Conservation (phyloP, 2,888 invertebrate genomes). For the Trichopoda pennipes region DNA sequence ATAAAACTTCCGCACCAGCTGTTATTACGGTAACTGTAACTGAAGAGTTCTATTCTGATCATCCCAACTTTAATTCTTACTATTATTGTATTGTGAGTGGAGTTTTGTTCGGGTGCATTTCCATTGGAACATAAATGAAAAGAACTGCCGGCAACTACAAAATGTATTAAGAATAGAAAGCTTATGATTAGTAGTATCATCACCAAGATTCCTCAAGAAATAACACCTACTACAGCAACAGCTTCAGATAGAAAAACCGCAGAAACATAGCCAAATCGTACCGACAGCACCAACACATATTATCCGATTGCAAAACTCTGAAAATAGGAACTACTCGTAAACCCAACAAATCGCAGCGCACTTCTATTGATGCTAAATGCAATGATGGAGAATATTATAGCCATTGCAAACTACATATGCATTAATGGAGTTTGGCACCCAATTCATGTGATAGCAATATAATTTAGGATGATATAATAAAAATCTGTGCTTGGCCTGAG, state of each 20-base stretch:
- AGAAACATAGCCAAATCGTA: slow-evolving; percentile 21
- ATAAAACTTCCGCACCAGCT: slow-evolving; percentile 81
- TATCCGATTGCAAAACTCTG: slow-evolving; percentile 61
- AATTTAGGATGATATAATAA: slow-evolving; percentile 85
- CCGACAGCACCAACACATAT: slow-evolving; percentile 39
- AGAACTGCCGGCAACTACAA: slow-evolving; percentile 88
- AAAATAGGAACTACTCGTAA: slow-evolving; percentile 67
- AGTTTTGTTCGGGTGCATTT: slow-evolving; percentile 89
- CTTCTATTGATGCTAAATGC: slow-evolving; percentile 80
- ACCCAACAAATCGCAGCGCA: slow-evolving; percentile 72
- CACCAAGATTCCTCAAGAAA: slow-evolving; percentile 71
- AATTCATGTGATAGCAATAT: slow-evolving; percentile 89
- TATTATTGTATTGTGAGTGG: slow-evolving; percentile 88
- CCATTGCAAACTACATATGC: slow-evolving; percentile 88
- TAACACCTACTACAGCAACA: slow-evolving; percentile 73
- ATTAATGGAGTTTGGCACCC: slow-evolving; percentile 86
- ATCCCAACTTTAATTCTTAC: slow-evolving; percentile 87
- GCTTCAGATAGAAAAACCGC: slow-evolving; percentile 51
- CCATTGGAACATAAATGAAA: slow-evolving; percentile 88
- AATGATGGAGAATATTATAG: slow-evolving; percentile 88
- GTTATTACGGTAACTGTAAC: slow-evolving; percentile 81
- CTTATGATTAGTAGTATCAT: slow-evolving; percentile 73
- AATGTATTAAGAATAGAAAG: slow-evolving; percentile 82
- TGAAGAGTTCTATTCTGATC: slow-evolving; percentile 84
- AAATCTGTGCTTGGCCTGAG: slow-evolving; percentile 89